A percentile compares a stretch with the other conserved stretches of the same genome.
phyloP scores from a whole-genome alignment of 2,888 invertebrate genomes.

The Drosophila buzzatii region DNA sequence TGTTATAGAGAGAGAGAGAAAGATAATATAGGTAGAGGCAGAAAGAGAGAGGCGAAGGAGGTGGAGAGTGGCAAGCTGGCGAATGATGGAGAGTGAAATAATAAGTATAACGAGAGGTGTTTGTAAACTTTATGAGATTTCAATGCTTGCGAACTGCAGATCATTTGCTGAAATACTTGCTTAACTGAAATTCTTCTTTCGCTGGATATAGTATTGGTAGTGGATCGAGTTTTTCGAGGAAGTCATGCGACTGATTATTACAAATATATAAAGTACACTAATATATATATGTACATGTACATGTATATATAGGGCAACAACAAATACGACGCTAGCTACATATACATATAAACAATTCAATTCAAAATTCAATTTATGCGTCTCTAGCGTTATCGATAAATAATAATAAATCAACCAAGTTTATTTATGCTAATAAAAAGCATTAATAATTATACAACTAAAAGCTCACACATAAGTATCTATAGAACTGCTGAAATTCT shows the following conservation, averaged over 20 bases:
- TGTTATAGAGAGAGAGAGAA: too few species aligned
- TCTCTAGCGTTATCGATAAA: too few species aligned
- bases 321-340: not conserved
- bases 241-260: constrained; percentile 2
- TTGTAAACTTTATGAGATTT: not conserved
- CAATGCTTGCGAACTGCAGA: not conserved
- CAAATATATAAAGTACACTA: constrained; percentile 13
- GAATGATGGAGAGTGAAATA: not conserved
- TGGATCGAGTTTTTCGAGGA: not conserved
- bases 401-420: too few species aligned
- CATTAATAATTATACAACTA: not conserved
- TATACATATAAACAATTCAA: too few species aligned
- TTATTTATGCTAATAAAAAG: too few species aligned
- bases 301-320: not conserved
- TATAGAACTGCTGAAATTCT: not conserved
- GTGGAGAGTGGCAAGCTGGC: not conserved
- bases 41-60: not conserved
- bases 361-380: too few species aligned
- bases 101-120: not conserved
- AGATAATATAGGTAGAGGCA: not conserved
- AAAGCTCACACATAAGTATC: too few species aligned
- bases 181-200: not conserved
- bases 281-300: not conserved
- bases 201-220: not conserved
- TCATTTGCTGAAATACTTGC: not conserved